phyloP scores from a whole-genome alignment of 92 coral and sea anemone genomes.

The Umimayanthus kanabou region DNA sequence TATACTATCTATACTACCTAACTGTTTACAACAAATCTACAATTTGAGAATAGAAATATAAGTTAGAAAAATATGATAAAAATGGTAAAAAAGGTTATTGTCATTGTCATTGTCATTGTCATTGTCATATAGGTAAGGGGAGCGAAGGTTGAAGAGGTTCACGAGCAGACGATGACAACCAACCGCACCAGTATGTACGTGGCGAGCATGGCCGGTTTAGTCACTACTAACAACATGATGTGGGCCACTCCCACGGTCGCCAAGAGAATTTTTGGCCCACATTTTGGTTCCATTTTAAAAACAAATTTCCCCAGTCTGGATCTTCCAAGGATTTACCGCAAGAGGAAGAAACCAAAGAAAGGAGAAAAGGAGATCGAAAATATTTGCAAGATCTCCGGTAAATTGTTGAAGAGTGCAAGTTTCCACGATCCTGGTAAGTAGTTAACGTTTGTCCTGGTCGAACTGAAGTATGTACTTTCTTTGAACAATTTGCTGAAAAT shows the following conservation, averaged over 20 bases:
- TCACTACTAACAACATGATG: constrained; percentile 77
- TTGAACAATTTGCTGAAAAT: too few species aligned
- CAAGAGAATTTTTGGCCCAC: constrained; percentile 89
- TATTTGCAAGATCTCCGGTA: constrained; percentile 66
- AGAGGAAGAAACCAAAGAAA: constrained; percentile 52
- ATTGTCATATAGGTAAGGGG: constrained; percentile 73
- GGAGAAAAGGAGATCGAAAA: constrained; percentile 55
- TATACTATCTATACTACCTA: too few species aligned
- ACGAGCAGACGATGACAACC: constrained; percentile 58
- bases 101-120: too few species aligned
- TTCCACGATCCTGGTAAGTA: constrained; percentile 86
- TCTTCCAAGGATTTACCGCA: constrained; percentile 82
- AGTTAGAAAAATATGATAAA: too few species aligned
- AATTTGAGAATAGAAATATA: too few species aligned
- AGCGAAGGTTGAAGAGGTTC: constrained; percentile 73
- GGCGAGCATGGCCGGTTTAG: constrained; percentile 86
- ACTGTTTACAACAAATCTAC: too few species aligned
- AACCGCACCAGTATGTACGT: constrained; percentile 63
- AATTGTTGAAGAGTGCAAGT: constrained; percentile 71
- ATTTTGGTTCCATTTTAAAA: constrained; percentile 77
- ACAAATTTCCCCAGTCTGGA: constrained; percentile 73
- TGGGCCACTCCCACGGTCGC: constrained; percentile 79
- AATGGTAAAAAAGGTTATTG: too few species aligned
- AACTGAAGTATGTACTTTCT: too few species aligned
- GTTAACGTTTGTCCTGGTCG: too few species aligned